Evolutionary conservation across 2,888 invertebrate genomes (phyloP), one percentile per base, ranked within the genome.

Genomic region (Rotaria magnacalcarata): DNA sequence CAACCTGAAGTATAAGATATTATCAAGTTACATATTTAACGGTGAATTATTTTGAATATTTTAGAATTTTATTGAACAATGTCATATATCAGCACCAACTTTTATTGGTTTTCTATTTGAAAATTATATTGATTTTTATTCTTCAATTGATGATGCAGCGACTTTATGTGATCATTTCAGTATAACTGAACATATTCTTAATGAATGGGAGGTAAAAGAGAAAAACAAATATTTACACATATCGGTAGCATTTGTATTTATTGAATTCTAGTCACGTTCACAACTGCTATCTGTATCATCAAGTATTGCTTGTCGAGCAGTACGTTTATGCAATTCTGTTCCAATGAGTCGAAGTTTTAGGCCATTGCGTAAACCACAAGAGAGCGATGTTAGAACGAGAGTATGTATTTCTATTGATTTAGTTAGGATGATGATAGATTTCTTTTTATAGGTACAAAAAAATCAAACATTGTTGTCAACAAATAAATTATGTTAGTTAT

Each of bases 111-210:
- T 80, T n/a, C 24, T 80, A 47, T 80, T 80, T 47, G 80, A 80
- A 80, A 80, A 80, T 80, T 80, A 80, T 80, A 43, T 80, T 24
- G 80, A 80, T 43, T 80, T 80, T 47, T 80, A 80, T 80, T 80
- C 80, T 0, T 47, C 34, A 47, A 47, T 80, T 24, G 47, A 80
- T 47, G 80, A 80, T 80, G 8, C 19, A 24, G 80, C 24, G n/a
- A 21, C 47, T 19, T 2, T 80, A 47, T 80, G 80, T 47, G 43
- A 80, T 47, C 5, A 80, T 47, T n/a, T 80, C 14, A 80, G 80
- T 80, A 5, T 80, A 47, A n/a, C 47, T 21, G 80, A 80, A 47
- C n/a, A 43, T n/a, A 80, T 80, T 47, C 47, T 80, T 10, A 80
- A 43, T 47, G 80, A 80, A 41, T 80, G 80, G 80, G 43, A 43